Evolutionary conservation across 2,888 invertebrate species (phyloP).

Genomic region (Argynnis bischoffii): DNA sequence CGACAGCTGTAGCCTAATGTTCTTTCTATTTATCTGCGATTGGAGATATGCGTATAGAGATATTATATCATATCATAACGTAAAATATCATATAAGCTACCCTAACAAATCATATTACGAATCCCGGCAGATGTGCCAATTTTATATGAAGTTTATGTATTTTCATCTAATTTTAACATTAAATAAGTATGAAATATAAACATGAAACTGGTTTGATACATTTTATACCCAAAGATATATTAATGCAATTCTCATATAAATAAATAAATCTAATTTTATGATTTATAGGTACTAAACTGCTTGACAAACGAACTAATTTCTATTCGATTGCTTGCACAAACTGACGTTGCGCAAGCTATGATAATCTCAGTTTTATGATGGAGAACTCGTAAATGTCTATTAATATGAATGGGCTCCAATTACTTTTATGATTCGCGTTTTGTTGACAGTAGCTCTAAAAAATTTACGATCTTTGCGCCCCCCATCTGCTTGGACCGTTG

Average conservation of each 20-base stretch:
- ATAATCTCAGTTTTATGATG: slow-evolving; percentile 81
- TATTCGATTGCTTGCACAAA: slow-evolving; percentile 59
- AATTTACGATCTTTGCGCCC: slow-evolving; percentile 74
- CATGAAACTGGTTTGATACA: not conserved
- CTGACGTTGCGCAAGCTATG: slow-evolving; percentile 72
- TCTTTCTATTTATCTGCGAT: slow-evolving; percentile 77
- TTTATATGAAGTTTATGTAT: slow-evolving; percentile 21
- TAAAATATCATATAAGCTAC: slow-evolving; percentile 37
- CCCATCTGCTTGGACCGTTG: slow-evolving; percentile 57
- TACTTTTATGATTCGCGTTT: slow-evolving; percentile 82
- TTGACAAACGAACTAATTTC: slow-evolving; percentile 67
- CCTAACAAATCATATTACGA: slow-evolving; percentile 23
- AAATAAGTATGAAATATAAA: slow-evolving; percentile 1
- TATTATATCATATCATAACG: slow-evolving; percentile 43
- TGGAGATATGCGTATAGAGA: slow-evolving; percentile 59
- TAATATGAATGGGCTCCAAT: slow-evolving; percentile 83
- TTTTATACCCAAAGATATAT: not conserved
- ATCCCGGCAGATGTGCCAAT: slow-evolving; percentile 32
- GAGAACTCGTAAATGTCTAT: slow-evolving; percentile 81
- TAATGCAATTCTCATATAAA: slow-evolving; percentile 13
- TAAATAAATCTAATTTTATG: slow-evolving; percentile 60
- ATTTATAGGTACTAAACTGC: slow-evolving; percentile 67
- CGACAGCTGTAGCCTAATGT: slow-evolving; percentile 79
- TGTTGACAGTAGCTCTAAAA: slow-evolving; percentile 76
- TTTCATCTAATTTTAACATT: not conserved